A percentile compares a stretch with the other conserved stretches of the same genome.
Conservation (phyloP, 1,140 invertebrate species). For the Drosophila trapezifrons region DNA sequence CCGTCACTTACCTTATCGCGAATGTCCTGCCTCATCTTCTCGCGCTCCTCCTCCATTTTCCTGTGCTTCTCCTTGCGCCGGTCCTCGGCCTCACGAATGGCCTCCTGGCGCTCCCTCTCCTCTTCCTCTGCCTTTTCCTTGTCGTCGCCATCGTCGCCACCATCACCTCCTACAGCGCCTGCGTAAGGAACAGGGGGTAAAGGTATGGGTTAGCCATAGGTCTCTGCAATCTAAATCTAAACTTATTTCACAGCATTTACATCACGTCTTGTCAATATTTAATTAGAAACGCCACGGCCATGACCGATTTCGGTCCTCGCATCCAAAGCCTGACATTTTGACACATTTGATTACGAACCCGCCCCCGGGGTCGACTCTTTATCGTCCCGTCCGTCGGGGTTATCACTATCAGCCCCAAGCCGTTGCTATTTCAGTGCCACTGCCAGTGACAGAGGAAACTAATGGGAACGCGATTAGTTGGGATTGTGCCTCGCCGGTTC, state of each 20-base stretch:
- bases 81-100: conserved; percentile 96
- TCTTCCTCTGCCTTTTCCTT: conserved; percentile 98
- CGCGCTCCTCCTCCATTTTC: conserved; percentile 99
- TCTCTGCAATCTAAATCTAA: conserved; percentile 2
- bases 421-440: conserved; percentile 16
- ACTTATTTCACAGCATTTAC: not conserved
- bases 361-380: not conserved
- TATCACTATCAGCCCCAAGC: conserved; percentile 27
- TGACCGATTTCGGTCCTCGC: conserved; percentile 62
- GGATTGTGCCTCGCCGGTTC: conserved; percentile 31
- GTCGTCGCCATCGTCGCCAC: conserved; percentile 93
- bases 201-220: conserved; percentile 7
- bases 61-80: conserved; percentile 97
- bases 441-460: conserved; percentile 25
- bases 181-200: conserved; percentile 43
- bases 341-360: conserved; percentile 58
- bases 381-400: conserved; percentile 12
- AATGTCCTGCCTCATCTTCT: conserved; percentile 99
- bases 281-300: conserved; percentile 62
- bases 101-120: conserved; percentile 96
- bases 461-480: conserved; percentile 64
- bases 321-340: conserved; percentile 56
- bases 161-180: conserved; percentile 96
- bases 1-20: conserved; percentile 93
- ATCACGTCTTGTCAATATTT: conserved; percentile 13